phyloP scores from a whole-genome alignment of 2,113 vertebrate genomes.

The Myodes glareolus region DNA sequence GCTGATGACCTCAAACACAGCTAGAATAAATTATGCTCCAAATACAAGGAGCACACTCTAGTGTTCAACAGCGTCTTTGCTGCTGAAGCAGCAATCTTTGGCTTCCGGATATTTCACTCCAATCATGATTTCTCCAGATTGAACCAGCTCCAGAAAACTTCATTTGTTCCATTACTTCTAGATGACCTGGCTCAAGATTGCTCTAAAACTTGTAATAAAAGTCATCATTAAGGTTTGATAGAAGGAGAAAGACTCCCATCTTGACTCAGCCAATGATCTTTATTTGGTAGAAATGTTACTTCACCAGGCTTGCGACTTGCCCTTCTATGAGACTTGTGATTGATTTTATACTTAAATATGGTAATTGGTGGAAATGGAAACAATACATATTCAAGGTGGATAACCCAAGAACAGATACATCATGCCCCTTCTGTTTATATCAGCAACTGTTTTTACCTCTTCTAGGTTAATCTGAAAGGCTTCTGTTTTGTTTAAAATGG shows the following conservation, averaged over 20 bases:
- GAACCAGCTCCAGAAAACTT: not conserved
- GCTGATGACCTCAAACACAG: not conserved
- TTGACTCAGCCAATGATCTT: not conserved
- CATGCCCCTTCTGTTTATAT: not conserved
- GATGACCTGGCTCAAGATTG: not conserved
- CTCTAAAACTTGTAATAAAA: not conserved
- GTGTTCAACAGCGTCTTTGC: not conserved
- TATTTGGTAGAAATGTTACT: not conserved
- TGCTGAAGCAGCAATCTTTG: not conserved
- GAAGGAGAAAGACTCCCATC: not conserved
- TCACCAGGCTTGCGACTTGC: not conserved
- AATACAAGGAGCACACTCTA: not conserved
- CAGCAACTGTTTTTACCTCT: not conserved
- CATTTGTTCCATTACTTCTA: not conserved
- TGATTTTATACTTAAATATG: not conserved
- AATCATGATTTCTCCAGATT: not conserved
- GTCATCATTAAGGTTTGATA: not conserved
- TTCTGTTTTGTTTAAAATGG: not conserved
- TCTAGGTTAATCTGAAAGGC: not conserved
- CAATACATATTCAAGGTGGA: not conserved
- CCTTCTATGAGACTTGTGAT: not conserved
- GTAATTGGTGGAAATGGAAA: not conserved
- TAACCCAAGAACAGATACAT: too few relatives aligned
- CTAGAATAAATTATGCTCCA: too few relatives aligned
- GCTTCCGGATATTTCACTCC: not conserved